A percentile compares a stretch with the other conserved stretches of the same genome.
Conservation (phyloP, 2,113 vertebrate species). For the Hippocampus mohnikei region DNA sequence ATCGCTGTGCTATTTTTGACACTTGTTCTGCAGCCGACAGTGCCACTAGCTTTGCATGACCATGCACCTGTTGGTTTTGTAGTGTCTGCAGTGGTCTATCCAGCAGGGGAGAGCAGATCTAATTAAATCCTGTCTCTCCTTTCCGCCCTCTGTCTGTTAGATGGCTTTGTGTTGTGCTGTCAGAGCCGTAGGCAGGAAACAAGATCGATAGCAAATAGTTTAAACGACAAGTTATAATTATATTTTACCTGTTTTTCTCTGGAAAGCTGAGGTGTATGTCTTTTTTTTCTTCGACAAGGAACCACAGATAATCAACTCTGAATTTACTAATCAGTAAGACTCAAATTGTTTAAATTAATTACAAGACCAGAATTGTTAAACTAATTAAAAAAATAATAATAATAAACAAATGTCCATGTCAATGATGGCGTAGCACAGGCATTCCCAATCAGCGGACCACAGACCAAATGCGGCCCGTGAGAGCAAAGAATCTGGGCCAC, state of each 20-base stretch:
- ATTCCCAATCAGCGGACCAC: too few species aligned
- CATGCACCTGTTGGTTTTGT: slow-evolving; percentile 21
- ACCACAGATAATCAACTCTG: neutral
- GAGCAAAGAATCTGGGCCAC: too few species aligned
- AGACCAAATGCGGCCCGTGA: too few species aligned
- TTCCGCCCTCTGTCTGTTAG: slow-evolving; percentile 2
- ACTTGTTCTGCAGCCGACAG: neutral
- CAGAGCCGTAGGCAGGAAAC: slow-evolving; percentile 32
- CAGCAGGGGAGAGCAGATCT: slow-evolving; percentile 22
- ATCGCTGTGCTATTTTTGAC: neutral
- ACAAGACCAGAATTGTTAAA: neutral
- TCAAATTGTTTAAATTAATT: neutral
- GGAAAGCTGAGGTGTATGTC: slow-evolving; percentile 34
- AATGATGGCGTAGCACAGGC: too few species aligned
- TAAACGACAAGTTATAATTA: slow-evolving; percentile 24
- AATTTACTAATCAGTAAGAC: neutral
- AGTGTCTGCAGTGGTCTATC: slow-evolving; percentile 7
- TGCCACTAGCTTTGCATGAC: neutral
- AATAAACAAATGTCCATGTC: too few species aligned
- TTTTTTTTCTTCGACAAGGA: slow-evolving; percentile 34
- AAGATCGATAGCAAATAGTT: slow-evolving; percentile 55
- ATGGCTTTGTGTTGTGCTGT: slow-evolving; percentile 19
- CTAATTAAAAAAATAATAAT: neutral
- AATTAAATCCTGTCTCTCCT: slow-evolving; percentile 36
- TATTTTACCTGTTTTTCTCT: slow-evolving; percentile 28